Percentiles rank a stretch among this genome's conserved stretches.
Conservation (phyloP, 92 coral and sea anemone species). For the Epizoanthus fatuus region DNA sequence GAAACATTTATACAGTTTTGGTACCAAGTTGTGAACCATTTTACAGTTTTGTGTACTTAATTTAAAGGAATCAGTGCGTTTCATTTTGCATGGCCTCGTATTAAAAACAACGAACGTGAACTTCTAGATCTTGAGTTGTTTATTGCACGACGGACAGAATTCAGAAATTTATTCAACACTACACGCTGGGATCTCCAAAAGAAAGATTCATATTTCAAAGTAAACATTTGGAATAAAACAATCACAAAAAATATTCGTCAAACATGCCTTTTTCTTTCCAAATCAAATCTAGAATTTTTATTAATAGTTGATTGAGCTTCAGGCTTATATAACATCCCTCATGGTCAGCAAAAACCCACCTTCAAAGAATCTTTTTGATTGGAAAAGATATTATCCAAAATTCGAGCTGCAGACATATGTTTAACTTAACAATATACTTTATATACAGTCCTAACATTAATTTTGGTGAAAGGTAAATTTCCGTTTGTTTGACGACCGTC, state of each 20-base stretch:
- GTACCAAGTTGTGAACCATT: not conserved
- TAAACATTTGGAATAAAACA: conserved; percentile 42
- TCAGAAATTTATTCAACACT: conserved; percentile 31
- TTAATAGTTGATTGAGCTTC: not conserved
- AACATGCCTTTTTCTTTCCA: conserved; percentile 1
- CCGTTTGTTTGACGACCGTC: no score
- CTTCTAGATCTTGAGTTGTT: not conserved
- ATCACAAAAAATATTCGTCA: conserved; percentile 20
- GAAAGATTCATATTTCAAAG: conserved; percentile 14
- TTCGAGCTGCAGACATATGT: not conserved
- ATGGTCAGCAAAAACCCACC: not conserved
- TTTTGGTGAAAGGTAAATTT: no score
- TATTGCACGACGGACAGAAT: conserved; percentile 12
- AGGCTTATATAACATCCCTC: not conserved
- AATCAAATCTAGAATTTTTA: conserved; percentile 6
- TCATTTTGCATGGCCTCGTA: not conserved
- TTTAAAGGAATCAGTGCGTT: not conserved
- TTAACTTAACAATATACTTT: conserved; percentile 4
- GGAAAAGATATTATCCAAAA: not conserved
- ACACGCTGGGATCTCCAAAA: conserved; percentile 13
- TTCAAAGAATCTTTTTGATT: not conserved
- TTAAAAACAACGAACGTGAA: not conserved
- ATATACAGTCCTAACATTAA: not conserved
- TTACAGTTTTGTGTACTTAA: conserved; percentile 1
- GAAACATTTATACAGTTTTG: not conserved